These are phyloP conservation scores for Smittia aterrima DNA, from an alignment of 2,888 invertebrate species.

Conservation along the genomic window DNA sequence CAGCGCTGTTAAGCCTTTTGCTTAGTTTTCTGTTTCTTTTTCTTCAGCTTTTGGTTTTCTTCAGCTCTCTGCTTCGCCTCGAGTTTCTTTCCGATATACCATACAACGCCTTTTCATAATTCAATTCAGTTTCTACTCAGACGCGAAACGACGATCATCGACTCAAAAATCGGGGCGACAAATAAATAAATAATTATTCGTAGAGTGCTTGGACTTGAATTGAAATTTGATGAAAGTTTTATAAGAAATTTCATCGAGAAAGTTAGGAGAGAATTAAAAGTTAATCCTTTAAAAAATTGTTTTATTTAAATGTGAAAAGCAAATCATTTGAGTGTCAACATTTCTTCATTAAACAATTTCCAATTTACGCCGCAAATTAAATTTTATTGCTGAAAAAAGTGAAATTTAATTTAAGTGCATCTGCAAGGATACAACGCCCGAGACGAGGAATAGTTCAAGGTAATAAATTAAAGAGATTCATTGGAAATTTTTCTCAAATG, in stretches of 20 bases:
- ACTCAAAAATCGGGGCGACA: not conserved
- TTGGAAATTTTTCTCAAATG: not conserved
- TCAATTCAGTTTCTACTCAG: constrained; percentile 39
- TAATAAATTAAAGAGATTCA: not conserved
- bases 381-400: not conserved
- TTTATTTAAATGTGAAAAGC: not conserved
- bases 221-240: not conserved
- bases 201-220: not conserved
- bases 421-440: not conserved
- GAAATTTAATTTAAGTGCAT: not conserved
- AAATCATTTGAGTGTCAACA: not conserved
- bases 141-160: constrained; percentile 37
- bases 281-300: not conserved
- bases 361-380: not conserved
- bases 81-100: constrained; percentile 15
- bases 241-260: too few relatives aligned
- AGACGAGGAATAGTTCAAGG: not conserved
- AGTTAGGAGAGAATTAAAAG: too few relatives aligned
- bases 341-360: not conserved
- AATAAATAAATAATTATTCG: not conserved
- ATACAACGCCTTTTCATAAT: constrained; percentile 37
- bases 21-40: constrained; percentile 8
- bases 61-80: constrained; percentile 14
- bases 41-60: not conserved
- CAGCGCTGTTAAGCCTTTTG: not conserved